A percentile compares a stretch with the other conserved stretches of the same genome.
phyloP scores from a whole-genome alignment of 2,888 invertebrate genomes.

The Pollenia amentaria region DNA sequence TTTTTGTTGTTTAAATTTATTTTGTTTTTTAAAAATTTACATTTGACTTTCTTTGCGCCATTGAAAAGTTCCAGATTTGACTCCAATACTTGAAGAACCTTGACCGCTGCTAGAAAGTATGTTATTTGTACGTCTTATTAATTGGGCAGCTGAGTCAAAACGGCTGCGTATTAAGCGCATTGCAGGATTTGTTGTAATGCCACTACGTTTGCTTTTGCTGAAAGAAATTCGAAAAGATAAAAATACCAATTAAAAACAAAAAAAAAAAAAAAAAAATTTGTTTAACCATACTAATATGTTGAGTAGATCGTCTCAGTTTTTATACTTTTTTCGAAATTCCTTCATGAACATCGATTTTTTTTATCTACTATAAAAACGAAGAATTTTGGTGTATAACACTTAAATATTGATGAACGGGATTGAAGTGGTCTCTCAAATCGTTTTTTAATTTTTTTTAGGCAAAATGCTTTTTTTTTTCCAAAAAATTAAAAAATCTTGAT shows the following conservation, averaged over 20 bases:
- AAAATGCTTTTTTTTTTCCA: no score
- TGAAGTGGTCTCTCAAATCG: no score
- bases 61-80: constrained; percentile 85
- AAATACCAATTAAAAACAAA: no score
- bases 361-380: no score
- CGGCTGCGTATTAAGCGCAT: constrained; percentile 89
- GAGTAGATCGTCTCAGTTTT: no score
- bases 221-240: constrained; percentile 1
- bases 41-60: constrained; percentile 85
- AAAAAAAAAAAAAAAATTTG: no score
- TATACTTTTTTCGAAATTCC: no score
- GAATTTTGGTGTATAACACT: no score
- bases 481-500: no score
- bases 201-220: constrained; percentile 90
- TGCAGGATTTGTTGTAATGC: constrained; percentile 94
- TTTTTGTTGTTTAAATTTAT: constrained; percentile 29
- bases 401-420: no score
- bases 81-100: constrained; percentile 85
- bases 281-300: not conserved
- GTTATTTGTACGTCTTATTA: constrained; percentile 84
- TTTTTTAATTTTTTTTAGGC: no score
- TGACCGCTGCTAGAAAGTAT: constrained; percentile 84
- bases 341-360: no score
- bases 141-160: constrained; percentile 85
- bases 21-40: constrained; percentile 77